Base-by-base conservation (phyloP, 2,888 invertebrate genomes). In the Pyrrhosoma nymphula region DNA sequence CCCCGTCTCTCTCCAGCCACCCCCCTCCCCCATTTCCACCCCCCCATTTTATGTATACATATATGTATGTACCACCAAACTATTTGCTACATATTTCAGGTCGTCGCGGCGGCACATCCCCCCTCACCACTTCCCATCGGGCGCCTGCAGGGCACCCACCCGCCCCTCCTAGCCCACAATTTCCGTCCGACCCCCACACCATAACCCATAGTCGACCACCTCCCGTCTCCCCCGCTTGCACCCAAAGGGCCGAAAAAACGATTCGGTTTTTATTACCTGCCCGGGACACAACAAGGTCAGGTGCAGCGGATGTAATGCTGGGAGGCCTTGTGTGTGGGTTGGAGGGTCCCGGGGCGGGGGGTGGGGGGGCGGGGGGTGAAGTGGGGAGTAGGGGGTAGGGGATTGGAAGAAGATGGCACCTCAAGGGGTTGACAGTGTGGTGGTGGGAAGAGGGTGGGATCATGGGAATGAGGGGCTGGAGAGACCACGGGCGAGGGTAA, bases 211-310 rank as follows among this genome's bases (percentile, higher is more conserved):
- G 14, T 30, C 93, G 39, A 69, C 47, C 63, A n/a, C 8, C 35
- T 69, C 23, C 30, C 35, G 23, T 63, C 63, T 47, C 47, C 47
- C 47, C 47, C 47, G 8, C 47, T 8, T 39, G 26, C 35, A 93
- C 26, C 69, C 63, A 47, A 47, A 20, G 69, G 69, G 63, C 91
- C 90, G 90, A 91, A 91, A 47, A 82, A 35, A 35, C 26, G 93
- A 69, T 63, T 91, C 60, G 91, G 60, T 20, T 93, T 69, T 75
- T 93, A 75, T 16, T 93, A 47, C 93, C 93, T 93, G 47, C 35
- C 18, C 69, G 47, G 47, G 93, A 93, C 47, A 47, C 93, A 75
- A 69, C 47, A 39, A 75, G 93, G 93, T 93, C 93, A 93, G 93
- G 93, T 93, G 93, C 69, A 75, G 18, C 47, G 93, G 39, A 69